Evolutionary conservation across 2,888 invertebrate genomes (phyloP), one percentile per base, ranked within the genome.

Genomic region (Dasypogon diadema): DNA sequence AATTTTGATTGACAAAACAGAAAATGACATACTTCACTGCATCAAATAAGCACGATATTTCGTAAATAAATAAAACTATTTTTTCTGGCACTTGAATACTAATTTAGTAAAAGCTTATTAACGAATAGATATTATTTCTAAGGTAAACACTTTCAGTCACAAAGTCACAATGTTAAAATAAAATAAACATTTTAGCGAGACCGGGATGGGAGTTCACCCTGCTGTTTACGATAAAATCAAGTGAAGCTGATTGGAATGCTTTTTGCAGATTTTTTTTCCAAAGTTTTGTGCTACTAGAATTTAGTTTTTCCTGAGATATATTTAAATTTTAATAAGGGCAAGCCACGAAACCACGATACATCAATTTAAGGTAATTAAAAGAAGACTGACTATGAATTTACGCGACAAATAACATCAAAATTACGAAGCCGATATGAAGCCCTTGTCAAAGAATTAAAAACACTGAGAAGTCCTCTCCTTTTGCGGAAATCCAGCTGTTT

Each of bases 1-100:
- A 60, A 60, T 60, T 60, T 60, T 42, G 60, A 37, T 37, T 60
- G 60, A 60, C 60, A 60, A 21, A 60, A 21, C 37, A 21, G 8
- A 12, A 16, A 60, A 8, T 60, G 60, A 60, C 21, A 37, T 60
- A 42, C 34, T 56, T 56, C 24, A 56, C 18, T 34, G 14, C n/a
- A 12, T 22, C n/a, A 22, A 37, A 37, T 21, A 60, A 10, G 6
- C 18, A 34, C 8, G n/a, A 12, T 3, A 42, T 12, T 42, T 42
- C 12, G n/a, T 42, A 42, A 12, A 30, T 6, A 42, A 12, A 42
- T 1, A 42, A 12, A 42, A 42, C n/a, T 12, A 42, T 42, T 3
- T 42, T 12, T n/a, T 42, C 12, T 42, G n/a, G 12, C n/a, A 42
- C 42, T 42, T 42, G 42, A 12, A 3, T 42, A 12, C 0, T 42